These are phyloP conservation scores for Patella vulgata DNA, from an alignment of 1,140 invertebrate genomes.

Conservation along the genomic window DNA sequence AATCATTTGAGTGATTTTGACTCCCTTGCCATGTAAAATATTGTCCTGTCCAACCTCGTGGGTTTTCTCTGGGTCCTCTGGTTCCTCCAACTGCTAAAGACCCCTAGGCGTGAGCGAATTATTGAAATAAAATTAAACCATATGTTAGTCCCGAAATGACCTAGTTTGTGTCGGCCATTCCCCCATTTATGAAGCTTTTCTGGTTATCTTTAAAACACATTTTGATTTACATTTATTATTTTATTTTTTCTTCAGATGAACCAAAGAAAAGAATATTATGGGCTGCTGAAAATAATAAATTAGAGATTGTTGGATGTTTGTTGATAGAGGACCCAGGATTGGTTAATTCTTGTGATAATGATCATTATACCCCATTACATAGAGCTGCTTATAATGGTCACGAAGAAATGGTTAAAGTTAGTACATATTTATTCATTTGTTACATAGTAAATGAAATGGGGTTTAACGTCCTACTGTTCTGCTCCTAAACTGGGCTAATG, in stretches of 20 bases:
- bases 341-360: slow-evolving; percentile 79
- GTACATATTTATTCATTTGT: slow-evolving; percentile 7
- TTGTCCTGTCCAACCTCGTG: not conserved
- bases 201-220: too few species aligned
- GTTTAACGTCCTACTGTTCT: too few species aligned
- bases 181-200: not conserved
- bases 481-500: too few species aligned
- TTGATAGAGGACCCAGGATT: slow-evolving; percentile 73
- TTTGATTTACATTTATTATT: slow-evolving; percentile 3
- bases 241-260: slow-evolving; percentile 43
- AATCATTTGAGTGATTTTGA: too few species aligned
- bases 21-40: not conserved
- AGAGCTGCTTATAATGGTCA: slow-evolving; percentile 93
- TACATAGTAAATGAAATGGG: slow-evolving; percentile 17
- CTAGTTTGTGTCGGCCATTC: too few species aligned
- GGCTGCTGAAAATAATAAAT: slow-evolving; percentile 84
- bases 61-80: too few species aligned
- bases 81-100: too few species aligned
- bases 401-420: slow-evolving; percentile 77
- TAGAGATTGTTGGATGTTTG: slow-evolving; percentile 75
- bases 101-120: too few species aligned
- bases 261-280: slow-evolving; percentile 72
- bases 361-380: slow-evolving; percentile 92
- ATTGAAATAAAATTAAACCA: too few species aligned
- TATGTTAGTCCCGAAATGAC: too few species aligned